Evolutionary conservation across 2,888 invertebrate genomes (phyloP), one percentile per base, ranked within the genome.

Genomic region (Deilephila elpenor): DNA sequence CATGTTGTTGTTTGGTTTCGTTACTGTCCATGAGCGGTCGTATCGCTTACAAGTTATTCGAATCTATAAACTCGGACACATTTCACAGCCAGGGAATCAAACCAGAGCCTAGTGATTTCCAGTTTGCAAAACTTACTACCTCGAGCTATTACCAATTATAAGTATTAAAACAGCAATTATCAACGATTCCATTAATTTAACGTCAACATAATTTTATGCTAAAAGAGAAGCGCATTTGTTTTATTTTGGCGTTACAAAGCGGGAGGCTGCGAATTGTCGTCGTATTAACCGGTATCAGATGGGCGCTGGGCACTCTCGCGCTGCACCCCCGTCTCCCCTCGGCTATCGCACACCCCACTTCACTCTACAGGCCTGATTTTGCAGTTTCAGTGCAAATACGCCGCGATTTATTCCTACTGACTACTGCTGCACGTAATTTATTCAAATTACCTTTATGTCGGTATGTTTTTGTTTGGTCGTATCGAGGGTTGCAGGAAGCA

Each of bases 261-360:
- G 87, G 89, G 85, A 89, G 87, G 86, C 82, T 89, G 90, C 90
- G 89, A 91, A 91, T 89, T 89, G 91, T 91, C 89, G 89, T 91
- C 91, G 88, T 90, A 89, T 89, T 91, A 90, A 86, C 83, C 84
- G 82, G 84, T 89, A 90, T 91, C 89, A 87, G 89, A 89, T 88
- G 88, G 87, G 86, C 85, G 80, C 84, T 79, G 84, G 86, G 78
- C 81, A 78, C 78, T 75, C 76, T 51, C 53, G 62, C 70, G 71
- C 72, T 78, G 75, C 73, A 76, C 74, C 72, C 80, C 77, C 75
- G 72, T 74, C 76, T 61, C 59, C 73, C 72, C 56, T 74, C 70
- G 60, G 76, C 61, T 72, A 74, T 74, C 80, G 73, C 78, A 81
- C 72, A 73, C 77, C 78, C 81, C 79, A 79, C 81, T 80, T 82